Base-by-base conservation (phyloP, 2,113 vertebrate genomes). In the Mormyrus iriodes region DNA sequence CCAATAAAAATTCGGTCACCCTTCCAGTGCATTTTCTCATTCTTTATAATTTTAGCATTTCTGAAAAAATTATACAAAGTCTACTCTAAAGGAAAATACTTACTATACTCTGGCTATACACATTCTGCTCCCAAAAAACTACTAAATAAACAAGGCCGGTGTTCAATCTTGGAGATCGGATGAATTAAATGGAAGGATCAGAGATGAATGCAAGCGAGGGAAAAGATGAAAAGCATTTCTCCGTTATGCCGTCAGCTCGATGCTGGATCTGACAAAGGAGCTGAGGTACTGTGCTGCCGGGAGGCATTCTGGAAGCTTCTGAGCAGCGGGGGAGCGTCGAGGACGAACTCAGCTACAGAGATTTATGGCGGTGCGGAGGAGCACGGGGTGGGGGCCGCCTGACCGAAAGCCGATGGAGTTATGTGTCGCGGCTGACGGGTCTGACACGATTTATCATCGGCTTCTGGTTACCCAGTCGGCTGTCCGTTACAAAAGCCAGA, bases 381-480 rank as follows among this genome's bases (percentile, higher is more conserved):
- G 42, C 42, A 73, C 5, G 24, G 15, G 53, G 39, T 7, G 44
- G 13, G 49, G 51, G 51, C 21, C 49, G 52, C 35, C 21, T 61
- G 55, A 88, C 51, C 9, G 27, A 83, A 48, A 46, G 48, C 51
- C 19, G 53, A 42, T 49, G 90, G 84, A 88, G 89, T 76, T 53
- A 61, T 27, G 90, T 86, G 89, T 88, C 69, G 35, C 87, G 49
- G 85, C 55, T 83, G 55, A 90, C 48, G 89, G 90, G 39, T 88
- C 90, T 15, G 24, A 35, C 13, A 65, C 27, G 73, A 88, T 89
- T 90, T 91, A 86, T 55, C 87, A 88, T 89, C 53, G 44, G 79
- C 85, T 88, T 87, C 88, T 65, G 49, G 90, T 51, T 87, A 52
- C 84, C 58, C 46, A 87, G 31, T 92, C 91, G 89, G 90, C 89